Evolutionary conservation across 1,140 invertebrate genomes (phyloP).

Genomic region (Drosophila micromelanica): DNA sequence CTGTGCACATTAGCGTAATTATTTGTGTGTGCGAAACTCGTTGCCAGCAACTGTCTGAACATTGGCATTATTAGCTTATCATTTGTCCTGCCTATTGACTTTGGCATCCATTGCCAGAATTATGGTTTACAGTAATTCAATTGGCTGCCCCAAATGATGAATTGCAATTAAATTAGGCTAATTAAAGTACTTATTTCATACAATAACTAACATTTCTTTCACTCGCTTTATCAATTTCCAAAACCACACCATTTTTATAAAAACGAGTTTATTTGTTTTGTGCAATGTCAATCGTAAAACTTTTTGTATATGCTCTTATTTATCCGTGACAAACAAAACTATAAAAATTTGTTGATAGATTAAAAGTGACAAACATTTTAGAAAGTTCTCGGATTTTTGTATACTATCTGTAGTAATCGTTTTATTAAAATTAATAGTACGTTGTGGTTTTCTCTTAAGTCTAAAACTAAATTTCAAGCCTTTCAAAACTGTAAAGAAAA

Average conservation of each 20-base stretch:
- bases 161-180: constrained; percentile 32
- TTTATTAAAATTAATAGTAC: no score
- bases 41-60: constrained; percentile 29
- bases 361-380: no score
- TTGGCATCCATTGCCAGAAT: constrained; percentile 48
- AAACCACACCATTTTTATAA: not conserved
- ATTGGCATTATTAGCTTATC: constrained; percentile 63
- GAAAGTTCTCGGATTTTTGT: no score
- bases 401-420: no score
- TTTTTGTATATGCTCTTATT: no score
- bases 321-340: no score
- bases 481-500: constrained; percentile 46
- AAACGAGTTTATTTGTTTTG: no score
- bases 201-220: not conserved
- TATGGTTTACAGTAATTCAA: constrained; percentile 59
- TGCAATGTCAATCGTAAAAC: no score
- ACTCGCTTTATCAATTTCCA: not conserved
- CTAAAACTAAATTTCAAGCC: not conserved
- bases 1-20: constrained; percentile 69
- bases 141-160: constrained; percentile 52
- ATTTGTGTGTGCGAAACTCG: constrained; percentile 50
- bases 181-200: not conserved
- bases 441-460: not conserved
- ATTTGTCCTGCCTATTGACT: constrained; percentile 23
- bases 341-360: no score